Base-by-base conservation (phyloP, 2,113 vertebrate genomes). In the Nesogale talazaci region DNA sequence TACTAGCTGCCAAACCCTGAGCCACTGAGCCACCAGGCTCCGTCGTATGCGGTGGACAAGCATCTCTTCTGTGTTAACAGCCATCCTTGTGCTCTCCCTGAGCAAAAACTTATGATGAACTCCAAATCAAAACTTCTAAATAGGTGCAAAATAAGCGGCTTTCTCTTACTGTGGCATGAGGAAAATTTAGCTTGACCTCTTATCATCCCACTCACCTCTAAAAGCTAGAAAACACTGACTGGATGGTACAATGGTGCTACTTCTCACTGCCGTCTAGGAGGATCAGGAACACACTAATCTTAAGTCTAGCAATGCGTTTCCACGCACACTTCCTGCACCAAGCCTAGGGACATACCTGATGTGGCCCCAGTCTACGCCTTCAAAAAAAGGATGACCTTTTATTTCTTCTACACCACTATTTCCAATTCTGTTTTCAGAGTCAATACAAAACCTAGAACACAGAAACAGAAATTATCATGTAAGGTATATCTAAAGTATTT, bases 321-420 rank as follows among this genome's bases (percentile, higher is more conserved):
- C 6, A 83, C 27, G 75, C 36, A 70, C 22, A n/a, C 61, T 22
- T 83, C n/a, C 76, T 31, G 31, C 27, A 57, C 42, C 52, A 69
- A 78, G 65, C 36, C 34, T 29, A 17, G 31, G 10, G 56, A 90
- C 29, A 12, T 98, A 99, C 99, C 99, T 99, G 98, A 99, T 99
- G 94, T 99, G 99, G 40, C 99, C 99, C 99, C 99, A 99, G 98
- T 99, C 99, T 36, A 99, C 99, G 0, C 98, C 98, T 98, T 99
- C 99, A 96, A 99, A 99, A 96, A 99, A 99, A 0, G 97, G 97
- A 70, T 99, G 99, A 88, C 96, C 98, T 96, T 99, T 99, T 79
- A 99, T 99, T 97, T 99, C 99, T 81, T 99, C 99, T 78, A 99
- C 98, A 74, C 98, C 99, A 74, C 97, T 98, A 34, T 99, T 99